Percentiles rank a stretch among this genome's conserved stretches.
Conservation (phyloP, 2,797 vertebrate species). For the Xerus rutilus region DNA sequence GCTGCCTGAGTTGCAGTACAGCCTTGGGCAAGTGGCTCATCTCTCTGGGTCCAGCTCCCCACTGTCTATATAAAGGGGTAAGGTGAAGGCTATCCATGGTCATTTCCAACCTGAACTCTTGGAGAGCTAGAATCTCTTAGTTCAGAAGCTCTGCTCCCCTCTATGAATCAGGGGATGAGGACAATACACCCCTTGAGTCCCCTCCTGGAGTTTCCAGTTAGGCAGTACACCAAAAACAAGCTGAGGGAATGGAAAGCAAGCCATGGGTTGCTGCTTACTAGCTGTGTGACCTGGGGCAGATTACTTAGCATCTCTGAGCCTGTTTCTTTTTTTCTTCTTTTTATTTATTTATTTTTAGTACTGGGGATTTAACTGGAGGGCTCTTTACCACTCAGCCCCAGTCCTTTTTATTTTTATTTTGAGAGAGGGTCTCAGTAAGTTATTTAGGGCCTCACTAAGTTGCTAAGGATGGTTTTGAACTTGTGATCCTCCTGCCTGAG, state of each 20-base stretch:
- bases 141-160: background rate
- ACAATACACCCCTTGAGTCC: background rate
- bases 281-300: background rate
- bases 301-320: slow-evolving; percentile 24
- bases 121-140: background rate
- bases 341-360: too few relatives aligned
- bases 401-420: too few relatives aligned
- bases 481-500: too few relatives aligned
- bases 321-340: background rate
- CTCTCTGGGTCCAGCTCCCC: background rate
- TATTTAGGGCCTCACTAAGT: too few relatives aligned
- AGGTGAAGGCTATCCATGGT: background rate
- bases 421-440: too few relatives aligned
- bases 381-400: too few relatives aligned
- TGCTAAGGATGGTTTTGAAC: too few relatives aligned
- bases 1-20: background rate
- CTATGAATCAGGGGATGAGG: background rate
- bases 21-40: background rate
- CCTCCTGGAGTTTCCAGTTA: background rate
- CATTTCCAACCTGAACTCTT: background rate
- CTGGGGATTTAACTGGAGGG: too few relatives aligned
- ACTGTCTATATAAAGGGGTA: background rate
- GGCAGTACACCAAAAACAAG: background rate
- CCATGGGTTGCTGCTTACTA: background rate
- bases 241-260: background rate